Evolutionary conservation across 2,113 vertebrate species (phyloP).

Genomic region (Neodontobutis hainanensis): DNA sequence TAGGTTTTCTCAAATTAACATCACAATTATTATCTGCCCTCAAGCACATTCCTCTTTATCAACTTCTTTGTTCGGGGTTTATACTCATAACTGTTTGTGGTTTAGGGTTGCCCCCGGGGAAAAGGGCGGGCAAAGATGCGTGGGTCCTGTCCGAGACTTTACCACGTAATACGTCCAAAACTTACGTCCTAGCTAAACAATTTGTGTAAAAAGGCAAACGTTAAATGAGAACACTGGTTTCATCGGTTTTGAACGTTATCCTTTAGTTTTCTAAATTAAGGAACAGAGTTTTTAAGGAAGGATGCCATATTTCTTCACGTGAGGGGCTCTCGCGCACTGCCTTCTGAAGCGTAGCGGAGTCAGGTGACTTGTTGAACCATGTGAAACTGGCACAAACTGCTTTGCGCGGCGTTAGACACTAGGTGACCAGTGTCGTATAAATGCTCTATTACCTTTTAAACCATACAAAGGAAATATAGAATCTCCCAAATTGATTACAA

Average conservation of each 20-base stretch:
- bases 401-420: slow-evolving; percentile 28
- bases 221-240: no score
- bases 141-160: slow-evolving; percentile 1
- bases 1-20: neutral
- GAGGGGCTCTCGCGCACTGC: slow-evolving; percentile 28
- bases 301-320: slow-evolving; percentile 2
- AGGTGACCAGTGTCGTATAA: slow-evolving; percentile 2
- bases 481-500: neutral
- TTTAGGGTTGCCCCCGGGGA: neutral
- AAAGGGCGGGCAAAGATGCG: neutral
- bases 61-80: neutral
- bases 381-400: slow-evolving; percentile 21
- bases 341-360: slow-evolving; percentile 19
- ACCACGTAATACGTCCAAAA: neutral
- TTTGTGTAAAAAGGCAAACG: no score
- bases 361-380: slow-evolving; percentile 57
- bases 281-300: neutral
- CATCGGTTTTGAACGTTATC: no score
- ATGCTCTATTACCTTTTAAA: neutral
- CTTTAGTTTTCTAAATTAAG: no score
- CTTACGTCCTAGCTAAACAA: no score
- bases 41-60: neutral
- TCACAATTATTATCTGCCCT: neutral
- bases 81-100: slow-evolving; percentile 3
- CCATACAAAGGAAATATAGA: neutral